phyloP scores from a whole-genome alignment of 64 coral and sea anemone genomes.

The Orbicella faveolata region DNA sequence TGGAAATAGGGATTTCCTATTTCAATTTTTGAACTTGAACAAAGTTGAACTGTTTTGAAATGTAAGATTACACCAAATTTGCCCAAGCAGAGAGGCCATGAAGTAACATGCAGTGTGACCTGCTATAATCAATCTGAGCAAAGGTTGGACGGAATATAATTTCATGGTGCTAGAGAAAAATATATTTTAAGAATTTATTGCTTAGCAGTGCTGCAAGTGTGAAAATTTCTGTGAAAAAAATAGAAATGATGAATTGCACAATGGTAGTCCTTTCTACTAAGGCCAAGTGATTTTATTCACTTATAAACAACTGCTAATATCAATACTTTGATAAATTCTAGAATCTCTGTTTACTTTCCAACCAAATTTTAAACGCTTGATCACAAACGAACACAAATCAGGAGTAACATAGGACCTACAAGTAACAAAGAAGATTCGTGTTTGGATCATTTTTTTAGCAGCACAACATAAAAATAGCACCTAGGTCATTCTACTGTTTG shows the following conservation, averaged over 20 bases:
- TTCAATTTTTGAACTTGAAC: no score
- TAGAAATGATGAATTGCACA: neutral
- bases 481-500: neutral
- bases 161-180: no score
- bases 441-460: neutral
- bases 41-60: no score
- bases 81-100: no score
- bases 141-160: no score
- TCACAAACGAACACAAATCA: neutral
- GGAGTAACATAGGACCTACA: neutral
- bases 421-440: neutral
- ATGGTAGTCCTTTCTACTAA: neutral
- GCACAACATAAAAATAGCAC: neutral
- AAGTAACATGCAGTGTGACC: no score
- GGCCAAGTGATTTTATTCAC: neutral
- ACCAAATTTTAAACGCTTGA: neutral
- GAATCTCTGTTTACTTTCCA: neutral
- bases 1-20: no score
- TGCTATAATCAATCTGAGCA: no score
- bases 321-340: neutral
- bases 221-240: neutral
- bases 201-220: neutral
- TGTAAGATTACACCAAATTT: no score
- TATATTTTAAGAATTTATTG: no score
- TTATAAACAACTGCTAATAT: slow-evolving; percentile 46